Evolutionary conservation across 2,113 vertebrate genomes (phyloP).

Genomic region (Anhinga anhinga): DNA sequence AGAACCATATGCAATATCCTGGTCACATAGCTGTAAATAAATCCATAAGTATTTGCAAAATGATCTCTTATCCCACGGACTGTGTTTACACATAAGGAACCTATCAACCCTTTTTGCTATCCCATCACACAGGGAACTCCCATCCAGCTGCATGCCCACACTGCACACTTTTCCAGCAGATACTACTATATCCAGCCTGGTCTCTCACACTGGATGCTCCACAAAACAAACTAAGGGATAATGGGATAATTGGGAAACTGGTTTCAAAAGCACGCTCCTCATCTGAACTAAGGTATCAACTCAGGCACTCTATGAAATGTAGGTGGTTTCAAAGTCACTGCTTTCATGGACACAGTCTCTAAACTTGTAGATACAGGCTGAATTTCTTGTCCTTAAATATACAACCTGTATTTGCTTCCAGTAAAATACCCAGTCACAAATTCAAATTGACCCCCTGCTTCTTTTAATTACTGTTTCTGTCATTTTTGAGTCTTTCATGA

Average conservation of each 20-base stretch:
- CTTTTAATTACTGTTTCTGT: background rate
- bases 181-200: background rate
- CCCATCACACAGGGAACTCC: background rate
- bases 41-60: background rate
- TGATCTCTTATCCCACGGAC: background rate
- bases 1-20: background rate
- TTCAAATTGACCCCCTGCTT: background rate
- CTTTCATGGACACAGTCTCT: background rate
- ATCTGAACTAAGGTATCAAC: background rate
- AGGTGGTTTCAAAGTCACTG: background rate
- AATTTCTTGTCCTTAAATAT: background rate
- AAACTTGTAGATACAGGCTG: background rate
- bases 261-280: background rate
- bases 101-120: background rate
- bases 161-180: background rate
- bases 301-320: background rate
- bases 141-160: background rate
- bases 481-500: background rate
- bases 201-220: background rate
- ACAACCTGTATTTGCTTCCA: background rate
- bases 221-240: background rate
- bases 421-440: background rate
- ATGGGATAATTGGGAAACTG: background rate
- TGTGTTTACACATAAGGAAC: background rate
- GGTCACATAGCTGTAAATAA: background rate